Evolutionary conservation across 2,113 vertebrate species (phyloP).

Genomic region (Phyllostomus hastatus): DNA sequence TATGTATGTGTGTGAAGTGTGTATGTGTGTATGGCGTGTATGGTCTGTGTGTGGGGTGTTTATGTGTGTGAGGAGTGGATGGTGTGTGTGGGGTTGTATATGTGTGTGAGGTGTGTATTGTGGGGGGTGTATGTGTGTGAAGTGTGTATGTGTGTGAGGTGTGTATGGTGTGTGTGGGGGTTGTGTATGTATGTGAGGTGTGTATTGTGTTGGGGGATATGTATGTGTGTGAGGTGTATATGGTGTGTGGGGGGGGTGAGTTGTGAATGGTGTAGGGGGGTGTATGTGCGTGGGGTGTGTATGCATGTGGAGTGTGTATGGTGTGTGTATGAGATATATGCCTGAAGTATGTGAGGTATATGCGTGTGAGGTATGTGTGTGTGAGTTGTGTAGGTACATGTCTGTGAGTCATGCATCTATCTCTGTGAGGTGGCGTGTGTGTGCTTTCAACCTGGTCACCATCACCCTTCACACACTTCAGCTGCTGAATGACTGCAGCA

Average conservation of each 20-base stretch:
- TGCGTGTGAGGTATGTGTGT: not conserved
- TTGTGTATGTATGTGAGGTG: not conserved
- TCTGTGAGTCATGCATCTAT: not conserved
- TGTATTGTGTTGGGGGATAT: too few species aligned
- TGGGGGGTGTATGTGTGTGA: not conserved
- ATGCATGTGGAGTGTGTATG: not conserved
- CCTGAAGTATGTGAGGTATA: not conserved
- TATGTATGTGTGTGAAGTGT: not conserved
- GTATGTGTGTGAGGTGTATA: not conserved
- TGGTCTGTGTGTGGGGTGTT: not conserved
- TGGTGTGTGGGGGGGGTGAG: not conserved
- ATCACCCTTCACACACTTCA: not conserved
- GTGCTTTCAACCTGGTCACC: not conserved
- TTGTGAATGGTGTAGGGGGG: not conserved
- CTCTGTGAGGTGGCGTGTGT: not conserved
- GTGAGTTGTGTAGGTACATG: not conserved
- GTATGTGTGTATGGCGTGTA: not conserved
- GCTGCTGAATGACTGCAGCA: accelerated
- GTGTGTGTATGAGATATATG: not conserved
- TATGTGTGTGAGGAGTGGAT: not conserved
- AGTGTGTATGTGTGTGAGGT: not conserved
- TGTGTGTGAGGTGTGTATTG: not conserved
- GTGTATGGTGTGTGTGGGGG: not conserved
- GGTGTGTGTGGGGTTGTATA: too few species aligned
- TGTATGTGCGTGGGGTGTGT: not conserved